Evolutionary conservation across 2,113 vertebrate genomes (phyloP), one percentile per base, ranked within the genome.

Genomic region (Hucho hucho): DNA sequence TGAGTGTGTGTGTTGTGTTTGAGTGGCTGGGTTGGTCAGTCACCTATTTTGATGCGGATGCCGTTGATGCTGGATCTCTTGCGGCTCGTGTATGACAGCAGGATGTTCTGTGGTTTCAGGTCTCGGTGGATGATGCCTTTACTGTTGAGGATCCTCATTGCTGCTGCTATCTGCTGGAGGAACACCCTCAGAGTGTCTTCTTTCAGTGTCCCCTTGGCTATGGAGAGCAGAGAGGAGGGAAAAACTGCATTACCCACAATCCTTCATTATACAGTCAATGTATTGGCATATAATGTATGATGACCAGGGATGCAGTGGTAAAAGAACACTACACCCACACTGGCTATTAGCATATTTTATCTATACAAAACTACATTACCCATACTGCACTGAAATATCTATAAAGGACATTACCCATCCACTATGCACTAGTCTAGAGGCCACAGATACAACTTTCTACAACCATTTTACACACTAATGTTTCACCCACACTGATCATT

Each of bases 81-180:
- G 63, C 95, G 96, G 63, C 84, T 95, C 47, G 88, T 83, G 0
- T 98, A 97, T 0, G 96, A 96, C 80, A 99, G 75, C 67, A 99
- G 92, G 70, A 99, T 99, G 86, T 99, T 99, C 89, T 98, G 97
- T 0, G 97, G 97, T 67, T 99, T 99, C 12, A 98, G 95, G 75
- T 98, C 97, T 13, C 97, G 91, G 82, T 98, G 97, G 87, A 99
- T 98, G 85, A 99, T 95, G 64, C 97, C 97, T 87, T 98, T 99
- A 84, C 94, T 96, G 89, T 98, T 95, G 61, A 99, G 94, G 75
- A 96, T 91, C 3, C 94, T 89, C 97, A 99, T 98, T 80, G 97
- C 96, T 0, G 96, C 96, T 3, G 97, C 95, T 18, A 99, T 99
- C 91, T 99, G 97, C 93, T 96, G 96, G 66, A 99, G 94, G 91